Conservation (phyloP, 2,797 vertebrate genomes). For the Cyclura pinguis region DNA sequence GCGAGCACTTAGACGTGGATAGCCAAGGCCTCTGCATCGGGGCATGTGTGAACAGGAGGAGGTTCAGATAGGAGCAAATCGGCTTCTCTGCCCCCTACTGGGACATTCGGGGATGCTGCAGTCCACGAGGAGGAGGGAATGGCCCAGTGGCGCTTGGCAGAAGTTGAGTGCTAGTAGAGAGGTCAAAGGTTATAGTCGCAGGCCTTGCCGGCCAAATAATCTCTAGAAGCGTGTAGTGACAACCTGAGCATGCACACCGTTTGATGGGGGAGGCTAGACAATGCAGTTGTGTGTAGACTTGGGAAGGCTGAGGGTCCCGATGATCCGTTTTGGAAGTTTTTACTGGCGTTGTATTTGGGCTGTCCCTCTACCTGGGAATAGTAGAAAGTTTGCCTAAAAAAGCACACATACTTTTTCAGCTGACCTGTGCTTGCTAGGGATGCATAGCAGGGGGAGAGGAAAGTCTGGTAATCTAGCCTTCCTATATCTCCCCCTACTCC, state of each 20-base stretch:
- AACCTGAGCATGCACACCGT: not conserved
- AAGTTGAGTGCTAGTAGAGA: not conserved
- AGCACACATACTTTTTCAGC: not conserved
- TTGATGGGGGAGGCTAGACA: no score
- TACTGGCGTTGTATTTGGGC: not conserved
- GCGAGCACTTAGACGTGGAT: no score
- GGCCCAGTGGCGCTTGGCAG: no score
- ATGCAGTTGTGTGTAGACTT: no score
- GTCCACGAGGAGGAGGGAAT: accelerated
- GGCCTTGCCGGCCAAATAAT: not conserved
- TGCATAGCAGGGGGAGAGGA: not conserved
- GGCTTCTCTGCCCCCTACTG: accelerated
- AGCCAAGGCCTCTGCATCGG: not conserved
- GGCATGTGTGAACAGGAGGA: not conserved
- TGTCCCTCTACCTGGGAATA: no score
- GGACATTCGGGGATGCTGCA: not conserved
- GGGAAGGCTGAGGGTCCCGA: not conserved
- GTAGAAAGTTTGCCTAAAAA: not conserved
- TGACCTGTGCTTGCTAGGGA: not conserved
- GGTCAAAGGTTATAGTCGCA: constrained; percentile 24
- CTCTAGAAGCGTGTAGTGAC: no score
- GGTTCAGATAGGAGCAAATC: not conserved
- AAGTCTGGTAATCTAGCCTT: not conserved
- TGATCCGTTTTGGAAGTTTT: not conserved
- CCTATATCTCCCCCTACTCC: no score